Evolutionary conservation across 2,797 vertebrate genomes (phyloP), one percentile per base, ranked within the genome.

Genomic region (Sebastes kiyomatsui): DNA sequence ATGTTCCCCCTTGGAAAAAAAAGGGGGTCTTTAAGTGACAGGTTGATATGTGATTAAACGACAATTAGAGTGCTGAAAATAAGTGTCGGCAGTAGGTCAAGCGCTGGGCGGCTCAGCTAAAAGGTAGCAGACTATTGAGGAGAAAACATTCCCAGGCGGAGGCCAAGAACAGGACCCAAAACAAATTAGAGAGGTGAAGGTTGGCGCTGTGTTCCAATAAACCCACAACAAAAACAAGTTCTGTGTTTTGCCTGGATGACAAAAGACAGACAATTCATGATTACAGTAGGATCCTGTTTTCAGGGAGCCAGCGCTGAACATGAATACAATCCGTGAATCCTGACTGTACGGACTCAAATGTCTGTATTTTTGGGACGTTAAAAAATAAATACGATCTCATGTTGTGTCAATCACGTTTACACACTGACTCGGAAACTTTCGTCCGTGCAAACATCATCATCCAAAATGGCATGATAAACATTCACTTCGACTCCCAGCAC

Each of bases 21-120:
- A 93, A 84, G 77, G 90, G 89, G 92, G 89, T 94, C 93, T 96
- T 96, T 96, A 96, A 96, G 94, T 96, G 96, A 96, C 96, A 96
- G 94, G 94, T 96, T 95, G 96, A 96, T 96, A 95, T 95, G 95
- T 96, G 95, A 96, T 96, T 96, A 96, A 96, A 95, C 88, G 93
- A 96, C 96, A 96, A 96, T 96, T 96, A 96, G 93, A 95, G 95
- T 77, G 87, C 90, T 94, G 95, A 94, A 96, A 95, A 94, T 94
- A 93, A 92, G 94, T 89, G 91, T 93, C 91, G 86, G 90, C 93
- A 72, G 89, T 73, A 85, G 95, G 96, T 96, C 95, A 96, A 95
- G 95, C 93, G 92, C 91, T 87, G 90, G 87, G 90, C 90, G 81
- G 90, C 90, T 77, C 91, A 91, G 94, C 93, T 95, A 94, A 96